Evolutionary conservation across 2,113 vertebrate species (phyloP).

Genomic region (Stegastes partitus): DNA sequence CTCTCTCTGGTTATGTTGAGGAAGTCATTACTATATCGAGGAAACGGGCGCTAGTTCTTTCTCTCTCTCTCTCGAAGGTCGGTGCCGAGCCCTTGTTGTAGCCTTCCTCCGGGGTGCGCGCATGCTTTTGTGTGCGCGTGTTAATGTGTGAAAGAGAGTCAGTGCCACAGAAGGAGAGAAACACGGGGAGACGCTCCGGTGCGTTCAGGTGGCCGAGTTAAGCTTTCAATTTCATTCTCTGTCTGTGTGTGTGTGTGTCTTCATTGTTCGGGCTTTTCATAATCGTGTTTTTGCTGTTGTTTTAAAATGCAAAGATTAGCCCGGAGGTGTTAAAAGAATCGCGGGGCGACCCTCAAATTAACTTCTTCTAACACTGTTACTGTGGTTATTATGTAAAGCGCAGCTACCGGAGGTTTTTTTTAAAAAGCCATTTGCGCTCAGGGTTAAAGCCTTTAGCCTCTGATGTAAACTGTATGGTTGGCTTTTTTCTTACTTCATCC

Average conservation of each 20-base stretch:
- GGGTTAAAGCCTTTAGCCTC: conserved; percentile 14
- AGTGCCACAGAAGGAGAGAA: conserved; percentile 16
- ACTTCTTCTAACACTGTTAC: conserved; percentile 67
- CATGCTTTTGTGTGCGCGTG: conserved; percentile 8
- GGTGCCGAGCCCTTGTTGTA: conserved; percentile 28
- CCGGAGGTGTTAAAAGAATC: conserved; percentile 29
- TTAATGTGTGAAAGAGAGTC: conserved; percentile 24
- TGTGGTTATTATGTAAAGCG: conserved; percentile 55
- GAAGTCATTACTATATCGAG: conserved; percentile 78
- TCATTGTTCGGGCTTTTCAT: conserved; percentile 5
- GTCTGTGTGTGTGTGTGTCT: neutral
- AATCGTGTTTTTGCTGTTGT: conserved; percentile 9
- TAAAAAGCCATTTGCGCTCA: conserved; percentile 25
- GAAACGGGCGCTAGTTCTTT: conserved; percentile 58
- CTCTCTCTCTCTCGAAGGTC: conserved; percentile 42
- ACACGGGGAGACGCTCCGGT: neutral
- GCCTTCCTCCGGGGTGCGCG: neutral
- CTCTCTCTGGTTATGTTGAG: no score
- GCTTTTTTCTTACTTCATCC: conserved; percentile 14
- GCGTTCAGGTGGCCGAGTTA: conserved; percentile 15
- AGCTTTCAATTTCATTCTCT: neutral
- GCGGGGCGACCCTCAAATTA: conserved; percentile 51
- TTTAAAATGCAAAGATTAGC: conserved; percentile 32
- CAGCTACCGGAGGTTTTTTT: conserved; percentile 39
- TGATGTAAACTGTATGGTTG: conserved; percentile 48